Evolutionary conservation across 2,888 invertebrate genomes (phyloP).

Genomic region (Nematopogon swammerdamellus): DNA sequence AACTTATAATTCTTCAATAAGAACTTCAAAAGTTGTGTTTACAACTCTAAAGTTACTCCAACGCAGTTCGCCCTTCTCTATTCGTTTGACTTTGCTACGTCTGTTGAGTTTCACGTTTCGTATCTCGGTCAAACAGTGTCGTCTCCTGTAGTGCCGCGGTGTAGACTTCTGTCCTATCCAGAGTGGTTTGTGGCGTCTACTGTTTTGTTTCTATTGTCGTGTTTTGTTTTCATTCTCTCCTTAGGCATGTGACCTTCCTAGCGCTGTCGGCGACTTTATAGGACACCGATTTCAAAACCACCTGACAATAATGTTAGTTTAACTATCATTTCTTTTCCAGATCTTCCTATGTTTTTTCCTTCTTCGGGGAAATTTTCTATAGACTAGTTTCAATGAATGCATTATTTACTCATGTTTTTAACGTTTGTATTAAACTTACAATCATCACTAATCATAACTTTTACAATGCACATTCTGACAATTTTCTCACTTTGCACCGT

Average conservation of each 20-base stretch:
- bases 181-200: background rate
- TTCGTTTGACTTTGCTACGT: background rate
- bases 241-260: slow-evolving; percentile 24
- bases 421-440: no score
- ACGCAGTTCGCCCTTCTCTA: no score
- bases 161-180: background rate
- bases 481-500: background rate
- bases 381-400: background rate
- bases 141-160: background rate
- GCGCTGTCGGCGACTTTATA: background rate
- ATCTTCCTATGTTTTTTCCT: background rate
- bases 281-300: background rate
- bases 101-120: slow-evolving; percentile 4
- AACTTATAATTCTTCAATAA: no score
- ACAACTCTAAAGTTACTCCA: no score
- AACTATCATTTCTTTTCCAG: slow-evolving; percentile 1
- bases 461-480: background rate
- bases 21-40: no score
- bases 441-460: background rate
- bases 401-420: no score
- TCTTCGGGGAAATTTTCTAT: background rate
- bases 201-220: background rate
- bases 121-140: slow-evolving; percentile 1
- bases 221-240: slow-evolving; percentile 13
- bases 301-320: background rate